A percentile compares a stretch with the other conserved stretches of the same genome.
Conservation (phyloP, 2,113 vertebrate genomes). For the Lutjanus erythropterus region DNA sequence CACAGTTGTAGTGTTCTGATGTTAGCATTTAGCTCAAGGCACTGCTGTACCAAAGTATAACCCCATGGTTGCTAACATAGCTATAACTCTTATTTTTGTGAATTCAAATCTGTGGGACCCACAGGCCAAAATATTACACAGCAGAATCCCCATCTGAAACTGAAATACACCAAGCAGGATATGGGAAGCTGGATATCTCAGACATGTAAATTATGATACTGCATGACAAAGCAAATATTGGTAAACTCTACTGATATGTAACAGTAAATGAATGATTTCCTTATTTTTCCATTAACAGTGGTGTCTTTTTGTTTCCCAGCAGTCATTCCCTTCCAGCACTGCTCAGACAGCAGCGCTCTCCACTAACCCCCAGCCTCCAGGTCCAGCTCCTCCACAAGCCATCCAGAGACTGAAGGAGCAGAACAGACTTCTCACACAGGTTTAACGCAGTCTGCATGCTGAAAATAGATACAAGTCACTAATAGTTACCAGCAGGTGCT, state of each 20-base stretch:
- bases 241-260: background rate
- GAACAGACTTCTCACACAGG: slow-evolving; percentile 96
- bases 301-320: slow-evolving; percentile 34
- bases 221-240: background rate
- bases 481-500: too few species aligned
- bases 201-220: background rate
- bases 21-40: background rate
- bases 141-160: background rate
- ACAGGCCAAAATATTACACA: too few species aligned
- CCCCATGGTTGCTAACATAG: too few species aligned
- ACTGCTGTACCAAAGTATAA: background rate
- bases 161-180: background rate
- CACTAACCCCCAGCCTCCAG: slow-evolving; percentile 64
- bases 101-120: too few species aligned
- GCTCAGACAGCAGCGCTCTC: slow-evolving; percentile 47
- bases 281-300: background rate
- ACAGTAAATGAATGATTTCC: background rate
- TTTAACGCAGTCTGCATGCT: background rate
- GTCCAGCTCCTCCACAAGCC: slow-evolving; percentile 86
- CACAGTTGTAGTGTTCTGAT: too few species aligned
- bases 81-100: background rate
- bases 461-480: background rate
- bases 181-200: background rate
- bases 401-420: slow-evolving; percentile 95
- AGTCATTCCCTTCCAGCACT: slow-evolving; percentile 76